A percentile compares a stretch with the other conserved stretches of the same genome.
Conservation (phyloP, 1,140 invertebrate species). For the Sarcophaga peregrina region DNA sequence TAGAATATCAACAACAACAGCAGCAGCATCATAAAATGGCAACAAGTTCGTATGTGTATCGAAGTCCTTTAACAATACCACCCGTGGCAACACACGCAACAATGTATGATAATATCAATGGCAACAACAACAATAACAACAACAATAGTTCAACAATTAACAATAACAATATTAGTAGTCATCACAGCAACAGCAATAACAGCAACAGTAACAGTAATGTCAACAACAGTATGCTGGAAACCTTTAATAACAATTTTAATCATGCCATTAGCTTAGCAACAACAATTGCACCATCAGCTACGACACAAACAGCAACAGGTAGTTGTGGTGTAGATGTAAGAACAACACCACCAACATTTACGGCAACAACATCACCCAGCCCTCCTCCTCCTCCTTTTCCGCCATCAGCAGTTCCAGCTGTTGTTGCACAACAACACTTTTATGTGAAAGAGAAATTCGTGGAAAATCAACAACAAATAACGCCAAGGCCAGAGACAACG, state of each 20-base stretch:
- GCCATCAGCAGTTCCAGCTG: background rate
- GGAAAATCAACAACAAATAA: background rate
- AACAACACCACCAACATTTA: background rate
- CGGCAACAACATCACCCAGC: background rate
- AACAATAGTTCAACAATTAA: background rate
- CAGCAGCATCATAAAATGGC: conserved; percentile 54
- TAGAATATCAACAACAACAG: conserved; percentile 46
- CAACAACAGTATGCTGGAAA: background rate
- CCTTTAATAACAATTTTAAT: conserved; percentile 1
- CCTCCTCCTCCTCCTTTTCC: background rate
- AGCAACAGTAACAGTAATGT: background rate
- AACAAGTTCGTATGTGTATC: conserved; percentile 60
- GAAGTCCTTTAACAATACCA: conserved; percentile 61
- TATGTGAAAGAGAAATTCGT: background rate
- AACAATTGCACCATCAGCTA: background rate
- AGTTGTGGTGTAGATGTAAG: conserved; percentile 47
- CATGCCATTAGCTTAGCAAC: conserved; percentile 23
- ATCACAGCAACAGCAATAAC: too few species aligned
- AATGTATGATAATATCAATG: conserved; percentile 44
- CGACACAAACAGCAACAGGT: conserved; percentile 56
- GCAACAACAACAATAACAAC: conserved; percentile 36
- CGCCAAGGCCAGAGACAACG: conserved; percentile 21
- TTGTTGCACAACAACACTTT: too few species aligned
- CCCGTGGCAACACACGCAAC: conserved; percentile 37
- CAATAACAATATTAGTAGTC: conserved; percentile 39